Conservation (phyloP, 2,797 vertebrate genomes). For the Sternarchorhynchus goeldii region DNA sequence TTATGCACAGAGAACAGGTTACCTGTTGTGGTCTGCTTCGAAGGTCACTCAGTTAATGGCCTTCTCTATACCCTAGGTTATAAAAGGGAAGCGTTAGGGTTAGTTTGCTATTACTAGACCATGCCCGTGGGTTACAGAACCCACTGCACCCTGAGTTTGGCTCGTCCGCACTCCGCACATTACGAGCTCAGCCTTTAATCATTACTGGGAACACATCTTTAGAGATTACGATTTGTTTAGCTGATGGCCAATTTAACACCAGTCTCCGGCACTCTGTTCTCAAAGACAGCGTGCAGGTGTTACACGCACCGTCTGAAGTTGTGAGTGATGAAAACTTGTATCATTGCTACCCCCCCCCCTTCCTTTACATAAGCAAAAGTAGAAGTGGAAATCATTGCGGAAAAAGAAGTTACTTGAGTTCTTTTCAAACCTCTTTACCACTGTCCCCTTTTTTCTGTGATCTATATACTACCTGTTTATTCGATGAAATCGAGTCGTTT, state of each 20-base stretch:
- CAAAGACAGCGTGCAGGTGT: slow-evolving; percentile 20
- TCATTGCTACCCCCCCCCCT: slow-evolving; percentile 59
- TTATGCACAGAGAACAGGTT: slow-evolving; percentile 39
- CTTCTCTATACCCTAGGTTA: slow-evolving; percentile 16
- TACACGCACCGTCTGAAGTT: slow-evolving; percentile 7
- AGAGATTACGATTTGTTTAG: slow-evolving; percentile 7
- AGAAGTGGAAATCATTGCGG: slow-evolving; percentile 61
- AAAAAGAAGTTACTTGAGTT: slow-evolving; percentile 69
- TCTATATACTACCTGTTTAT: slow-evolving; percentile 67
- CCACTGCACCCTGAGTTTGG: slow-evolving; percentile 30
- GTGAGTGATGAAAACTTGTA: slow-evolving; percentile 55
- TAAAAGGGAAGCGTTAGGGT: slow-evolving; percentile 46
- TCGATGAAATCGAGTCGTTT: slow-evolving; percentile 62
- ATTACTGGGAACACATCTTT: slow-evolving; percentile 35
- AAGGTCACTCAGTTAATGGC: slow-evolving; percentile 40
- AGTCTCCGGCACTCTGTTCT: slow-evolving; percentile 28
- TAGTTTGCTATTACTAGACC: slow-evolving; percentile 34
- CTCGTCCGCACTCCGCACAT: slow-evolving; percentile 7
- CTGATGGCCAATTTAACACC: slow-evolving; percentile 28
- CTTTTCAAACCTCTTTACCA: slow-evolving; percentile 61
- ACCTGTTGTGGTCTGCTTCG: slow-evolving; percentile 26
- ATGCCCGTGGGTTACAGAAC: slow-evolving; percentile 18
- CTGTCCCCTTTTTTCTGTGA: slow-evolving; percentile 58
- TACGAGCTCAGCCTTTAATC: slow-evolving; percentile 22
- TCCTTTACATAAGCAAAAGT: slow-evolving; percentile 67